Evolutionary conservation across 2,797 vertebrate species (phyloP).

Genomic region (Diceros bicornis): DNA sequence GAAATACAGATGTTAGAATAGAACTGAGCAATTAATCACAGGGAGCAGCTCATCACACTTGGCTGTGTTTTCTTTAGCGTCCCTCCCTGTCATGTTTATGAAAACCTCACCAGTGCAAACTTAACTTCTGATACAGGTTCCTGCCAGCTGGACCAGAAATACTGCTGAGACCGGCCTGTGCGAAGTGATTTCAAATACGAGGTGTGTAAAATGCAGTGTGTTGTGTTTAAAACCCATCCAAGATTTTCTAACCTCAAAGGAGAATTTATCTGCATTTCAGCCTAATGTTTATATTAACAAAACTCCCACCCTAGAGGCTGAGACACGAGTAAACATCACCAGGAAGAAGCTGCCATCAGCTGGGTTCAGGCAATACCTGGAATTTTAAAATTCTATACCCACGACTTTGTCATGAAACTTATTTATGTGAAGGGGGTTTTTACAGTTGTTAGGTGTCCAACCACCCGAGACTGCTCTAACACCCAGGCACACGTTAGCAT

Average conservation of each 20-base stretch:
- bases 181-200: background rate
- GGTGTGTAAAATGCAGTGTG: background rate
- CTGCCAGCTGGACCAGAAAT: slow-evolving; percentile 32
- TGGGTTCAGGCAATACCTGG: background rate
- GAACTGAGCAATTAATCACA: background rate
- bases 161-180: background rate
- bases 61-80: background rate
- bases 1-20: background rate
- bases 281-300: background rate
- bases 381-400: background rate
- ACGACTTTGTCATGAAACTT: background rate
- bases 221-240: slow-evolving; percentile 9
- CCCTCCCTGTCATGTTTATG: background rate
- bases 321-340: background rate
- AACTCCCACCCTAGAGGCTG: background rate
- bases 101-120: background rate
- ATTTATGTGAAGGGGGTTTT: background rate
- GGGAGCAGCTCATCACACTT: too few relatives aligned
- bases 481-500: background rate
- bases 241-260: background rate
- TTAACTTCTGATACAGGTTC: background rate
- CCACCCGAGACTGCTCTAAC: fast-evolving
- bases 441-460: background rate
- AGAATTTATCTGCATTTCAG: background rate
- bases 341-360: background rate